Evolutionary conservation across 2,797 vertebrate species (phyloP).

Genomic region (Acanthopagrus latus): DNA sequence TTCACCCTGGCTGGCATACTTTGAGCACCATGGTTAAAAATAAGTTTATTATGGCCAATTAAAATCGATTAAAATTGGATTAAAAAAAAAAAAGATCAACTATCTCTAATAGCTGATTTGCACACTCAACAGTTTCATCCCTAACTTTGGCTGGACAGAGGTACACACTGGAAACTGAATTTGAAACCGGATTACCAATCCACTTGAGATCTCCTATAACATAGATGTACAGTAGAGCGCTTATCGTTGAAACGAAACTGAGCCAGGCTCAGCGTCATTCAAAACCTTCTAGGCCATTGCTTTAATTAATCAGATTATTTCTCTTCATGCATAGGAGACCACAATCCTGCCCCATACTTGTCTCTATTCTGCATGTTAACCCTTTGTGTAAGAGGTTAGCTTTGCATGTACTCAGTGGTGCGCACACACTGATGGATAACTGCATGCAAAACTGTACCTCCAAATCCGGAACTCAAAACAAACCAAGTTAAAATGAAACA

Average conservation of each 20-base stretch:
- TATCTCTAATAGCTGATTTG: not conserved
- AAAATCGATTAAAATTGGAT: not conserved
- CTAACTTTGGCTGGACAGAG: not conserved
- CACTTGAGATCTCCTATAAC: constrained; percentile 12
- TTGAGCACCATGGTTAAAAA: constrained; percentile 5
- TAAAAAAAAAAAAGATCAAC: not conserved
- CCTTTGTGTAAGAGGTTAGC: not conserved
- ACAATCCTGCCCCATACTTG: constrained; percentile 1
- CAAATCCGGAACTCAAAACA: not conserved
- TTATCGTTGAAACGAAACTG: not conserved
- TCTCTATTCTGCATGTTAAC: constrained; percentile 3
- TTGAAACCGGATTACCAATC: constrained; percentile 14
- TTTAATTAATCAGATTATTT: constrained; percentile 21
- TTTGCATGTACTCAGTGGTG: not conserved
- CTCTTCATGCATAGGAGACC: not conserved
- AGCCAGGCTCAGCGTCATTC: not conserved
- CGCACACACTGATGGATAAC: not conserved
- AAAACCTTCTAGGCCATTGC: constrained; percentile 4
- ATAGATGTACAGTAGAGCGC: not conserved
- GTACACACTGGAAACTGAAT: constrained; percentile 38
- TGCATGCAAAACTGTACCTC: not conserved
- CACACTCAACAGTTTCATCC: constrained; percentile 5
- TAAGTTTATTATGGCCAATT: constrained; percentile 11
- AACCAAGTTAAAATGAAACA: not conserved
- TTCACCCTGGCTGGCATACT: not conserved